A percentile compares a stretch with the other conserved stretches of the same genome.
These are phyloP conservation scores for Contarinia nasturtii DNA, from an alignment of 1,140 invertebrate genomes.

Conservation along the genomic window DNA sequence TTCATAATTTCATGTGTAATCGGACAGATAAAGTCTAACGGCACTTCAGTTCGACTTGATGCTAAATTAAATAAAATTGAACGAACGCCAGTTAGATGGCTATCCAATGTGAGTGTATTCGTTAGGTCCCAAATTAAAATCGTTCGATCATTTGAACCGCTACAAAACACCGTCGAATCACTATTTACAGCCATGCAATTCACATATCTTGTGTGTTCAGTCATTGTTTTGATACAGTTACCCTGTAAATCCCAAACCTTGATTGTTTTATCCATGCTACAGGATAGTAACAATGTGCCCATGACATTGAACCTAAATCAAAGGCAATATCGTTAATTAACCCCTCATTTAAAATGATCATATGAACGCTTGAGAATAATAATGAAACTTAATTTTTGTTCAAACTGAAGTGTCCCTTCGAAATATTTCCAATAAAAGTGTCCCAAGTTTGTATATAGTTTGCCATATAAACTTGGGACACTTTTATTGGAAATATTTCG, in stretches of 20 bases:
- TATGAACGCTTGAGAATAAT: no score
- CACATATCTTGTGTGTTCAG: conserved; percentile 48
- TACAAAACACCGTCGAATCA: conserved; percentile 6
- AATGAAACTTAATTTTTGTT: no score
- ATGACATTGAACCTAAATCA: conserved; percentile 33
- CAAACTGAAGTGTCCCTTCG: no score
- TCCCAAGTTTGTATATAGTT: no score
- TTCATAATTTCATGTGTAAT: conserved; percentile 65
- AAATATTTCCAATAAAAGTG: no score
- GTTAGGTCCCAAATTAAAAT: conserved; percentile 44
- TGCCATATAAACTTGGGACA: no score
- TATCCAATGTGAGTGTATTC: conserved; percentile 26
- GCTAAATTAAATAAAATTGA: conserved; percentile 1
- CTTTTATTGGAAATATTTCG: no score
- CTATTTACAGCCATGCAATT: conserved; percentile 32
- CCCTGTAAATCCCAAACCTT: conserved; percentile 45
- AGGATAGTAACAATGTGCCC: conserved; percentile 39
- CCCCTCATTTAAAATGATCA: no score
- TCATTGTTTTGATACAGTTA: conserved; percentile 22
- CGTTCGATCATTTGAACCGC: conserved; percentile 52
- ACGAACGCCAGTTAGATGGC: conserved; percentile 6
- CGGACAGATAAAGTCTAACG: conserved; percentile 57
- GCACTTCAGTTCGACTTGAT: conserved; percentile 23
- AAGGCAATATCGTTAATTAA: no score
- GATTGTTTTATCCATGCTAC: conserved; percentile 47